Evolutionary conservation across 1,140 invertebrate genomes (phyloP).

Genomic region (Drosophila cardini): DNA sequence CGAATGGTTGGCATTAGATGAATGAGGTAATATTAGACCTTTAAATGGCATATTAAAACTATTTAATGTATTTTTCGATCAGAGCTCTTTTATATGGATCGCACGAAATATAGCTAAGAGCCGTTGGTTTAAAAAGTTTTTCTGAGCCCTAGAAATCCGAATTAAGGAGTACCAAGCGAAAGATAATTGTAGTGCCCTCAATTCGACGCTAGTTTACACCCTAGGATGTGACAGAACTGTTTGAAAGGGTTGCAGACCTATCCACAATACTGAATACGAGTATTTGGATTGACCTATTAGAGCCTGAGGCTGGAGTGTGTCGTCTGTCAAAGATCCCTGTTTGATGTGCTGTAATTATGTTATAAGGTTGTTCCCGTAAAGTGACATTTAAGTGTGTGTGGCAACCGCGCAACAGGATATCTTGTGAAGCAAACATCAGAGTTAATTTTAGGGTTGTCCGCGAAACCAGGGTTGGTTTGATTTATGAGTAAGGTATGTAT

Average conservation of each 20-base stretch:
- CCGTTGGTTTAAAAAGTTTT: too few relatives aligned
- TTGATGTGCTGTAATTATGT: constrained; percentile 81
- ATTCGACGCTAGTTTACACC: constrained; percentile 1
- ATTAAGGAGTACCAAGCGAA: too few relatives aligned
- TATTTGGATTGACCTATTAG: constrained; percentile 32
- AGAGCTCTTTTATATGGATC: too few relatives aligned
- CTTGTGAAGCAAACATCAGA: background rate
- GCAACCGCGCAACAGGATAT: constrained; percentile 10
- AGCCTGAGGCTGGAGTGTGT: background rate
- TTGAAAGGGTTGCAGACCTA: constrained; percentile 42
- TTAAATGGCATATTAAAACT: too few relatives aligned
- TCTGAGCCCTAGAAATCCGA: too few relatives aligned
- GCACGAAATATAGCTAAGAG: too few relatives aligned
- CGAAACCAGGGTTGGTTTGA: constrained; percentile 32
- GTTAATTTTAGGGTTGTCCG: constrained; percentile 32
- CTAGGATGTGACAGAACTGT: constrained; percentile 19
- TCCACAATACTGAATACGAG: background rate
- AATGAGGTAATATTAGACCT: too few relatives aligned
- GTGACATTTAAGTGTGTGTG: constrained; percentile 66
- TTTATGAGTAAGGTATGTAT: constrained; percentile 31
- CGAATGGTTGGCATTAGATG: too few relatives aligned
- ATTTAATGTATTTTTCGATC: too few relatives aligned
- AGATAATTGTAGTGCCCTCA: background rate
- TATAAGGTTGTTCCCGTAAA: constrained; percentile 72
- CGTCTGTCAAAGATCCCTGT: constrained; percentile 58